A percentile compares a stretch with the other conserved stretches of the same genome.
These are phyloP conservation scores for Nestor notabilis DNA, from an alignment of 2,113 vertebrate genomes.

Conservation along the genomic window DNA sequence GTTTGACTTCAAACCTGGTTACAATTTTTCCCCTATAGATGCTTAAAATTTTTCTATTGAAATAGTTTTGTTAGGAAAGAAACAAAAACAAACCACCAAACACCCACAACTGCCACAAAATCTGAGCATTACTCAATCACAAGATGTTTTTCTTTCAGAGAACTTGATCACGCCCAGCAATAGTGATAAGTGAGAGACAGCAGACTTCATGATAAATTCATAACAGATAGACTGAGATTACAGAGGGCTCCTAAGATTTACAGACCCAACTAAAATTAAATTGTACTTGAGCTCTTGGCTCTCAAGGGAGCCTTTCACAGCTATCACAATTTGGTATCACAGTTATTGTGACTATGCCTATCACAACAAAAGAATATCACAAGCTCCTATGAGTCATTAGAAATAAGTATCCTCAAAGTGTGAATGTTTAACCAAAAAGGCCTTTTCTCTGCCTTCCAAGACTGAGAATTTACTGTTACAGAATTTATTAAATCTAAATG, in stretches of 20 bases:
- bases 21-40: not conserved
- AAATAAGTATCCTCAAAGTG: not conserved
- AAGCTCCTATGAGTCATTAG: not conserved
- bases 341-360: not conserved
- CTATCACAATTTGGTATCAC: not conserved
- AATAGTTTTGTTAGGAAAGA: not conserved
- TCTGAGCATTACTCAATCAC: not conserved
- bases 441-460: not conserved
- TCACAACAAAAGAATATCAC: not conserved
- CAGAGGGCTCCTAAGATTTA: not conserved
- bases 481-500: not conserved
- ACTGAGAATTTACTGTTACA: not conserved
- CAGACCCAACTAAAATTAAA: not conserved
- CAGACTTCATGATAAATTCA: not conserved
- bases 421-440: not conserved
- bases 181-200: not conserved
- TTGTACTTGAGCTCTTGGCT: not conserved
- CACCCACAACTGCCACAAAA: not conserved
- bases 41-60: not conserved
- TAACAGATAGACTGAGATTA: not conserved
- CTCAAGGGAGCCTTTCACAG: not conserved
- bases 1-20: not conserved
- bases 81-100: not conserved
- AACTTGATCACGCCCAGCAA: not conserved
- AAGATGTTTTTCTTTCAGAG: not conserved